Evolutionary conservation across 92 coral and sea anemone genomes (phyloP), one percentile per base, ranked within the genome.

Genomic region (Zoanthus sansibaricus): DNA sequence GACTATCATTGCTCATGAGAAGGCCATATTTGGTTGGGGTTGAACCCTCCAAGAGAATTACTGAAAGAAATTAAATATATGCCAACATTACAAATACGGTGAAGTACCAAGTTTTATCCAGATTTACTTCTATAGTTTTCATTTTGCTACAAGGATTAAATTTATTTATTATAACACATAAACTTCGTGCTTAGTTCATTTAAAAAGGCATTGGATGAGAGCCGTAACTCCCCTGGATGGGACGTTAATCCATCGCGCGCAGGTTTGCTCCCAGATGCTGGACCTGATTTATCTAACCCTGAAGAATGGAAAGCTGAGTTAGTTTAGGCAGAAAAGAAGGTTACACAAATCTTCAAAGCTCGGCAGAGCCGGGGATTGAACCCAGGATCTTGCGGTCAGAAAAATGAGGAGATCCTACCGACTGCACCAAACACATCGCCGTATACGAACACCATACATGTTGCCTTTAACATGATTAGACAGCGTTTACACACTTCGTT

Each of bases 11-110:
- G 77, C 88, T 93, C 48, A 97, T 88, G 33, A 97, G 93, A 72
- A 97, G 88, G 7, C 98, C 99, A 64, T 97, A 97, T 92, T 95
- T 97, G 67, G 93, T 92, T 9, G 99, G 99, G 1, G 91, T 92
- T 8, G 89, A 71, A 13, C 99, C 99, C 78, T 93, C 90, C 11
- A 97, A 89, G 54, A 88, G 93, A 64, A 97, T 95, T 58, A 97
- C 99, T 97, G 51, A 12, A 73, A 47, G n/a, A 51, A 42, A 86
- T 3, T 74, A 59, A 89, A 20, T 37, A 37, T 0, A 67, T 9
- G 37, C 32, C 37, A 67, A 20, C 20, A 20, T 67, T 21, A 18
- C 11, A 14, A 67, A 67, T 7, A 0, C 8, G 32, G 12, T 21
- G 11, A 37, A 37, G 1, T 20, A 18, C 10, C 31, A 21, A 7